Percentiles rank a stretch among this genome's conserved stretches.
Conservation (phyloP, 2,113 vertebrate species). For the Crotalus horridus region DNA sequence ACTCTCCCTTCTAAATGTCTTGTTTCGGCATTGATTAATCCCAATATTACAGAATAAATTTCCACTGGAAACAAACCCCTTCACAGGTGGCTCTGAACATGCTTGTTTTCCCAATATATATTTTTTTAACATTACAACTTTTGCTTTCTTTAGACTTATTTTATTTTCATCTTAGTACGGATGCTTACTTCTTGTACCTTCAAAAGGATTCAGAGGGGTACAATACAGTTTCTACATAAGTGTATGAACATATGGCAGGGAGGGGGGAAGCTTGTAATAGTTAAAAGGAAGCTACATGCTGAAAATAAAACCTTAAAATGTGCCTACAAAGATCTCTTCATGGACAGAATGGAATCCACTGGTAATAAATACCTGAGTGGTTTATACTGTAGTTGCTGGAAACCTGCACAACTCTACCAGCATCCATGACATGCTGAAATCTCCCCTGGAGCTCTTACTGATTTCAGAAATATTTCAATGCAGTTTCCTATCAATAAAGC, state of each 20-base stretch:
- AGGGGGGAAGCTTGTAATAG: background rate
- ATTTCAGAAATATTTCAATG: background rate
- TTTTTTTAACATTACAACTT: background rate
- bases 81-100: background rate
- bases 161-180: background rate
- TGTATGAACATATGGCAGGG: background rate
- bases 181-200: background rate
- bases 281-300: too few species aligned
- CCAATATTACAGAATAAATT: background rate
- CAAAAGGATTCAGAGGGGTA: background rate
- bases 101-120: background rate
- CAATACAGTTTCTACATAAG: background rate
- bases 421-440: background rate
- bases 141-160: background rate
- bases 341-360: background rate
- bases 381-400: background rate
- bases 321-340: background rate
- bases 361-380: background rate
- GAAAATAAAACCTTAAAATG: background rate
- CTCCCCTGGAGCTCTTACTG: background rate
- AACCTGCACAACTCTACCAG: background rate
- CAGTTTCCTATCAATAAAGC: background rate
- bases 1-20: background rate
- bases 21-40: background rate
- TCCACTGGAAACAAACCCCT: background rate